Conservation (phyloP, 1,140 invertebrate genomes). For the Colletes gigas region DNA sequence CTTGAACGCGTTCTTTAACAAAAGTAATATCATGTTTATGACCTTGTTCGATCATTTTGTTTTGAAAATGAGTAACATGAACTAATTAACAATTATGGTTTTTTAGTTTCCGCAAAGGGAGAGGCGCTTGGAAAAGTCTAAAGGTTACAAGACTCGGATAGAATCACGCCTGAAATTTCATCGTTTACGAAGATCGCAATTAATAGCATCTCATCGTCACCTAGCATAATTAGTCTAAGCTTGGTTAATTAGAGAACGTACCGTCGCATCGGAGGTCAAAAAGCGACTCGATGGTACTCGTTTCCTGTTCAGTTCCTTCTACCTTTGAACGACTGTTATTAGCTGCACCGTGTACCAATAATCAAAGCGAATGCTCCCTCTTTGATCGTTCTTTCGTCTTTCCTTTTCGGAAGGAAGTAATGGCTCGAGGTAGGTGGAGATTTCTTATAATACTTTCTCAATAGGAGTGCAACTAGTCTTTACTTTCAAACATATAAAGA, state of each 20-base stretch:
- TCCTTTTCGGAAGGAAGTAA: neutral
- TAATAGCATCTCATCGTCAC: neutral
- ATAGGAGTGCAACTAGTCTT: neutral
- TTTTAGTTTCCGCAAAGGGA: too few species aligned
- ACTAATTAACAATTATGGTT: too few species aligned
- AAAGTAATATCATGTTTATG: too few species aligned
- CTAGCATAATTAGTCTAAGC: neutral
- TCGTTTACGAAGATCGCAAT: neutral
- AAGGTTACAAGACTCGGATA: too few species aligned
- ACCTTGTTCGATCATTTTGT: too few species aligned
- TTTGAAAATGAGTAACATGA: too few species aligned
- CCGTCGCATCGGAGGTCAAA: neutral
- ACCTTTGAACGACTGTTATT: neutral
- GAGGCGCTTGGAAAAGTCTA: too few species aligned
- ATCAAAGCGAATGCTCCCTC: constrained; percentile 1
- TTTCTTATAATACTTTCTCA: constrained; percentile 2
- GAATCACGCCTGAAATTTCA: neutral
- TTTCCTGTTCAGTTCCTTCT: neutral
- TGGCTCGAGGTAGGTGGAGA: neutral
- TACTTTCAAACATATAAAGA: too few species aligned
- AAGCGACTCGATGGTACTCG: neutral
- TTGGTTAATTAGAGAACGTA: neutral
- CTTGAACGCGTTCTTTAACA: too few species aligned
- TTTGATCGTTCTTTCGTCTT: neutral
- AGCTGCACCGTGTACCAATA: neutral